Evolutionary conservation across 2,797 vertebrate species (phyloP), one percentile per base, ranked within the genome.

Genomic region (Gymnoscopelus braueri): DNA sequence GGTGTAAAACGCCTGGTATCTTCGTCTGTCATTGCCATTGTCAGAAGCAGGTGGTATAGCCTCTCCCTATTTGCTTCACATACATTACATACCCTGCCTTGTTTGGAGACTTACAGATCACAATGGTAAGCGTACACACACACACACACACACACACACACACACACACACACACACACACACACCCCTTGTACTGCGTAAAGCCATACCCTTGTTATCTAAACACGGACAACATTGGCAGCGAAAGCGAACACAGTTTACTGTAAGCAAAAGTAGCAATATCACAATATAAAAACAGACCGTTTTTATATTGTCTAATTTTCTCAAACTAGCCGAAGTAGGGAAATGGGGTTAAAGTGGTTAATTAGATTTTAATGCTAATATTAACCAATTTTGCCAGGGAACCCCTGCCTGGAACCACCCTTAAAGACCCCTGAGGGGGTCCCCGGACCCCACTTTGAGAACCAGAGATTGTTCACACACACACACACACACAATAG

Each of bases 21-120:
- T 63, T 72, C 73, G 67, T 69, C 39, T 77, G 85, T 88, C 84
- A 86, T 72, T 52, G 77, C 86, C 76, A 87, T 92, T 92, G 88
- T 91, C 87, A 72, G 81, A 48, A 67, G 72, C 67, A 84, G 80
- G 67, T 44, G 39, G 39, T 44, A 8, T 64, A 76, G 79, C 74
- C 72, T 53, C 84, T 84, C 80, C 85, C 78, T 65, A 57, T 84
- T 85, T 84, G 75, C 77, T 81, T 87, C 80, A 76, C 58, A 68
- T 74, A 75, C 81, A 72, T 85, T 75, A 84, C 84, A 84, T 82
- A 74, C 71, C 63, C 62, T 0, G 63, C 64, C 81, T 84, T 88
- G 81, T 89, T 87, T 78, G 67, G 67, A 4, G 59, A 79, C 79
- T 78, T 83, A 39, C 15, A 76, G 75, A 71, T 73, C 72, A 77